phyloP scores from a whole-genome alignment of 2,113 vertebrate genomes.

The Hymenochirus boettgeri region DNA sequence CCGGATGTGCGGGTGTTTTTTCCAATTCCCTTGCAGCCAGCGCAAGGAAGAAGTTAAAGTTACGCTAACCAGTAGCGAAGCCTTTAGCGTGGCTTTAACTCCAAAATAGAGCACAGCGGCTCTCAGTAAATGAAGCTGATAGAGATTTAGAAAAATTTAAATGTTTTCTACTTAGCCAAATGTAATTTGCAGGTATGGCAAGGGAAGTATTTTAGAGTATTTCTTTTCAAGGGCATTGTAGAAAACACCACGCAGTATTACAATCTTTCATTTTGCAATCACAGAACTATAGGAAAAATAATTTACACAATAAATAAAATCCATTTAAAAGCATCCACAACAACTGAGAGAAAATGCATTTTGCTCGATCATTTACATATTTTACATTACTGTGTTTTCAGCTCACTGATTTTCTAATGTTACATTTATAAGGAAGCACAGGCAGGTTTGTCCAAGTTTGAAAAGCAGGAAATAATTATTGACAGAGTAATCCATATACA shows the following conservation, averaged over 20 bases:
- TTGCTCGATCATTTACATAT: constrained; percentile 38
- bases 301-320: constrained; percentile 42
- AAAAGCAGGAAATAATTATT: constrained; percentile 34
- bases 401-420: constrained; percentile 29
- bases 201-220: constrained; percentile 9
- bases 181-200: constrained; percentile 18
- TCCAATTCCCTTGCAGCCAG: no score
- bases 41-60: no score
- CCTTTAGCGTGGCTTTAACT: no score
- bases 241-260: constrained; percentile 23
- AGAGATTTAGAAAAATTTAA: not conserved
- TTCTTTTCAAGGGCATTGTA: constrained; percentile 37
- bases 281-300: constrained; percentile 31
- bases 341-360: constrained; percentile 31
- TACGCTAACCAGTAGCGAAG: no score
- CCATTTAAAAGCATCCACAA: constrained; percentile 39
- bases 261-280: constrained; percentile 35
- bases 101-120: no score
- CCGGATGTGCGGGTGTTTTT: no score
- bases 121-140: no score
- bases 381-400: constrained; percentile 39
- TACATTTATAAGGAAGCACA: constrained; percentile 21
- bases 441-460: constrained; percentile 27
- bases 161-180: constrained; percentile 9
- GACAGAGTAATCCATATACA: constrained; percentile 6